Percentiles rank a stretch among this genome's conserved stretches.
phyloP scores from a whole-genome alignment of 1,140 invertebrate species.

The Octopus bimaculoides region DNA sequence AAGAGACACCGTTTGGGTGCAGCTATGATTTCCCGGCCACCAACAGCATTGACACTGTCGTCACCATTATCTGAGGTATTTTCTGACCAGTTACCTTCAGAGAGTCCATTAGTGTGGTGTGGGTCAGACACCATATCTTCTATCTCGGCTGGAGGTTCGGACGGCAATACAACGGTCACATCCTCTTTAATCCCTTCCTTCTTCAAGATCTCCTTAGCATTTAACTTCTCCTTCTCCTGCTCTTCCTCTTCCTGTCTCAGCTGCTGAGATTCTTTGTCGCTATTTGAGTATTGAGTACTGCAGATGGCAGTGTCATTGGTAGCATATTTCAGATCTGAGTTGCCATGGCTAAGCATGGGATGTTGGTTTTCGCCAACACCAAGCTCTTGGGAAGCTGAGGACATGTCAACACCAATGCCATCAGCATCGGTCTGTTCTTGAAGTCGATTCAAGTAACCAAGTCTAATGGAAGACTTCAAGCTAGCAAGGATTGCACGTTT shows the following conservation, averaged over 20 bases:
- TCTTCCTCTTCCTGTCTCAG: constrained; percentile 1
- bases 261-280: background rate
- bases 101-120: constrained; percentile 1
- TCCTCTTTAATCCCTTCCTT: constrained; percentile 42
- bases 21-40: constrained; percentile 30
- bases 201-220: constrained; percentile 34
- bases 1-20: constrained; percentile 37
- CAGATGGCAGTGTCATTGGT: background rate
- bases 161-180: constrained; percentile 49
- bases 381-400: background rate
- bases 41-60: constrained; percentile 18
- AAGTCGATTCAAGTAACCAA: constrained; percentile 10
- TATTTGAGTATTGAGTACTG: background rate
- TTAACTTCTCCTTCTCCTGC: constrained; percentile 13
- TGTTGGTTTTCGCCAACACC: background rate
- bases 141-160: constrained; percentile 35
- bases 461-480: constrained; percentile 16
- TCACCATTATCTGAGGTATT: constrained; percentile 21
- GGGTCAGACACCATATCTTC: constrained; percentile 21
- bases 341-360: background rate
- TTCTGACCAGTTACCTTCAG: constrained; percentile 26
- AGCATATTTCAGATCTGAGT: constrained; percentile 1
- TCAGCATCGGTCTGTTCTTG: background rate
- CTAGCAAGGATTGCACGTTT: constrained; percentile 17
- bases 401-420: background rate